A percentile compares a stretch with the other conserved stretches of the same genome.
Evolutionary conservation across 2,888 invertebrate species (phyloP).

Genomic region (Adineta ricciae): DNA sequence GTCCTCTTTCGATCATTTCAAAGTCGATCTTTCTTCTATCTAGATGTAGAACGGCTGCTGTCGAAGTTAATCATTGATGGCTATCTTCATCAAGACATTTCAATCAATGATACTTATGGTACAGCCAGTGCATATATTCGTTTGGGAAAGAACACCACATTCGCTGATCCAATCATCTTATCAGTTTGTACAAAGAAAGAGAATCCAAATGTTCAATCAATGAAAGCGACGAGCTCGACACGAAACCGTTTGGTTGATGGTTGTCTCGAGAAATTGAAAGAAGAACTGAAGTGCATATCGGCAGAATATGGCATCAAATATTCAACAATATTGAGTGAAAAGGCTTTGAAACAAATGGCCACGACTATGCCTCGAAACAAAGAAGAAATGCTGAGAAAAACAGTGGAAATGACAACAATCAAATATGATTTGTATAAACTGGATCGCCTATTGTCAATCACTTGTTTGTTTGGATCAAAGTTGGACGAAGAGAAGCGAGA

Average conservation of each 20-base stretch:
- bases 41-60: constrained; percentile 12
- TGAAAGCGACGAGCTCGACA: neutral
- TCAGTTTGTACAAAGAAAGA: neutral
- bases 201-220: neutral
- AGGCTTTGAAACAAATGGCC: neutral
- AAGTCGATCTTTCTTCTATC: neutral
- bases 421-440: constrained; percentile 4
- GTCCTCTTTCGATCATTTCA: no score
- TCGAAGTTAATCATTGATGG: neutral
- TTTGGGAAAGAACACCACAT: neutral
- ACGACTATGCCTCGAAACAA: neutral
- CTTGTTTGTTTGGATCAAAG: neutral
- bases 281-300: neutral
- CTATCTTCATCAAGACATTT: constrained; percentile 9
- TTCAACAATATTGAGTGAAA: constrained; percentile 17
- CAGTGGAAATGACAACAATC: neutral
- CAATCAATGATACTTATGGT: neutral
- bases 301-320: neutral
- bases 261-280: neutral
- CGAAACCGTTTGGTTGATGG: neutral
- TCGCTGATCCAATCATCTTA: neutral
- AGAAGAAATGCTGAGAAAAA: constrained; percentile 4
- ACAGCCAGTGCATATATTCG: neutral
- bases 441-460: neutral
- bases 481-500: neutral